Evolutionary conservation across 1,140 invertebrate species (phyloP).

Genomic region (Leptinotarsa lineolata): DNA sequence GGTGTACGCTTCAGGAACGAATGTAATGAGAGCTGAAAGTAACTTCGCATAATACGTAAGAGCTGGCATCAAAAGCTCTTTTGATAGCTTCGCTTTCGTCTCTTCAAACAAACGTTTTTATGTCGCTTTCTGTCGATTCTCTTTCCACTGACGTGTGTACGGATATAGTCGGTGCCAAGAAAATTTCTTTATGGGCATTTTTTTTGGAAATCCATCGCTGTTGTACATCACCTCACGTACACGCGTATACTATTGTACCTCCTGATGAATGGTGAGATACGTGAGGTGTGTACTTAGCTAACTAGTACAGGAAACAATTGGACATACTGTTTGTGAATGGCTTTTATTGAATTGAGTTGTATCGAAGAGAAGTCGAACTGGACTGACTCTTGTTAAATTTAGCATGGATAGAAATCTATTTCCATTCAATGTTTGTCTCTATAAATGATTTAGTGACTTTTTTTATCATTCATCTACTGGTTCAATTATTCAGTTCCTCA

Average conservation of each 20-base stretch:
- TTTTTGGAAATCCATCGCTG: slow-evolving; percentile 18
- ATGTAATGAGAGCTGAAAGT: slow-evolving; percentile 14
- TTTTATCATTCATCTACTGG: no score
- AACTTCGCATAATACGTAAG: slow-evolving; percentile 1
- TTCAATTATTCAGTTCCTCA: no score
- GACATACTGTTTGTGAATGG: neutral
- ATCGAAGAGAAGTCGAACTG: no score
- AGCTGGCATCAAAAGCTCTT: slow-evolving; percentile 18
- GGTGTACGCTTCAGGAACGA: neutral
- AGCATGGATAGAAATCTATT: no score
- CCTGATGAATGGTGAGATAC: slow-evolving; percentile 34
- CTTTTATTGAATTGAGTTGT: neutral
- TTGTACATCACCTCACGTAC: slow-evolving; percentile 31
- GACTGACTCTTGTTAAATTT: no score
- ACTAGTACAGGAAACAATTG: slow-evolving; percentile 29
- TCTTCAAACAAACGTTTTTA: neutral
- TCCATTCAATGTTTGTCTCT: no score
- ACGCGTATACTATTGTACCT: slow-evolving; percentile 30
- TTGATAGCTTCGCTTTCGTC: neutral
- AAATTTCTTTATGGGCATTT: slow-evolving; percentile 32
- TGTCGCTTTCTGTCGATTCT: neutral
- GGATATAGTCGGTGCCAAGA: neutral
- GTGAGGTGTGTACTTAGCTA: slow-evolving; percentile 29
- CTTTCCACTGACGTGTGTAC: neutral
- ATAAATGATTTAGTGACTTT: no score